Evolutionary conservation across 2,797 vertebrate genomes (phyloP), one percentile per base, ranked within the genome.

Genomic region (Spondyliosoma cantharus): DNA sequence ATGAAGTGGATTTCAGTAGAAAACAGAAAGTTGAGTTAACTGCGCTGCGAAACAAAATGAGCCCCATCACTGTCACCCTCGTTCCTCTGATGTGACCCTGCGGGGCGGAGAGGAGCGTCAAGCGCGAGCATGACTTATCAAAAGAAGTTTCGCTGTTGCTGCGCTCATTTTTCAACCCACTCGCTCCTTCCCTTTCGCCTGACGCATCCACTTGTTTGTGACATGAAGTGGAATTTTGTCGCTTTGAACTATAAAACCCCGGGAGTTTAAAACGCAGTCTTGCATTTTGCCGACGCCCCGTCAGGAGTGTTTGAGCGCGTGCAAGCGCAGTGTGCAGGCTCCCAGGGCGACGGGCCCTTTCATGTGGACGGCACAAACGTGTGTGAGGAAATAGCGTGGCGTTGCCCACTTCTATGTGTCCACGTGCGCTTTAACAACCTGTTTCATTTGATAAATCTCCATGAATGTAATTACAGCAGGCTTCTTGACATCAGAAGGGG

Each of bases 101-200:
- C 0, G 63, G 29, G 29, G 29, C 29, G 42, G 72, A 62, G 84
- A 84, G 76, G 11, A 46, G 53, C n/a, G 24, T 76, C 64, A 68
- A 74, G 81, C 61, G 3, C 80, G 43, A 86, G 78, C 83, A 27
- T 49, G 32, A 81, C 78, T 85, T 89, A 83, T 90, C 77, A 89
- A 86, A 86, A 81, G 80, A 61, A 78, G 69, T 71, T 83, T 78
- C 71, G 37, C 6, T n/a, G 62, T 63, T 52, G 66, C 70, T 8
- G n/a, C 8, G 71, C 83, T 86, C 65, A 8, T 77, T 81, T 86
- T 52, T 81, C 81, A 74, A 78, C 84, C 82, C 84, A 82, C 75
- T 79, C 50, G 1, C 77, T 86, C 66, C 37, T 37, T 37, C 7
- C 32, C 52, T 75, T 49, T 56, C 12, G 71, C 73, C 72, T 82